A percentile compares a stretch with the other conserved stretches of the same genome.
These are phyloP conservation scores for Epinephelus moara DNA, from an alignment of 2,113 vertebrate species.

Conservation along the genomic window DNA sequence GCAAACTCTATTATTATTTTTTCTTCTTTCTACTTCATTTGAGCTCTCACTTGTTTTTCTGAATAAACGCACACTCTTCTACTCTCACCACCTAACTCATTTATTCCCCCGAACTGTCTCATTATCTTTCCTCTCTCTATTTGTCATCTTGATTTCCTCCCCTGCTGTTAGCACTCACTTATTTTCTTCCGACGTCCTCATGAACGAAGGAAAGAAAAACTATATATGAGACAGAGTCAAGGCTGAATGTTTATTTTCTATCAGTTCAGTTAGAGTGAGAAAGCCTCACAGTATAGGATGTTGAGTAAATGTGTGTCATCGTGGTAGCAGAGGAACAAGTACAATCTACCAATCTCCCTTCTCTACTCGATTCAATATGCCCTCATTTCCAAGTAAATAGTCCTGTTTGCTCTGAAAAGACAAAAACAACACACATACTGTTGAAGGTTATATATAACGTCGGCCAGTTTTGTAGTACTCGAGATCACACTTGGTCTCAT, in stretches of 20 bases:
- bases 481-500: too few relatives aligned
- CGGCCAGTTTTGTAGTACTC: too few relatives aligned
- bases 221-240: not conserved
- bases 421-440: not conserved
- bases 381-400: not conserved
- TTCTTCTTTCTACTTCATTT: not conserved
- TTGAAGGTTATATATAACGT: too few relatives aligned
- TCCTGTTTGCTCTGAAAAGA: not conserved
- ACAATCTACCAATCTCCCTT: not conserved
- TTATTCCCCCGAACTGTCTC: conserved; percentile 12
- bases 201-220: not conserved
- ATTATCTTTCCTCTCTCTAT: conserved; percentile 9
- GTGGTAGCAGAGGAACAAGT: not conserved
- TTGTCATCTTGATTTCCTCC: conserved; percentile 22
- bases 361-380: not conserved
- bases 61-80: not conserved
- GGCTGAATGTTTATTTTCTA: not conserved
- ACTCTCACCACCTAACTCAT: not conserved
- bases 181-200: not conserved
- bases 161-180: not conserved
- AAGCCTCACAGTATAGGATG: not conserved
- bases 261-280: not conserved
- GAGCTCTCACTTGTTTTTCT: not conserved
- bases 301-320: not conserved
- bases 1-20: not conserved